Base-by-base conservation (phyloP, 2,888 invertebrate species). In the Sminthurinus aureus region DNA sequence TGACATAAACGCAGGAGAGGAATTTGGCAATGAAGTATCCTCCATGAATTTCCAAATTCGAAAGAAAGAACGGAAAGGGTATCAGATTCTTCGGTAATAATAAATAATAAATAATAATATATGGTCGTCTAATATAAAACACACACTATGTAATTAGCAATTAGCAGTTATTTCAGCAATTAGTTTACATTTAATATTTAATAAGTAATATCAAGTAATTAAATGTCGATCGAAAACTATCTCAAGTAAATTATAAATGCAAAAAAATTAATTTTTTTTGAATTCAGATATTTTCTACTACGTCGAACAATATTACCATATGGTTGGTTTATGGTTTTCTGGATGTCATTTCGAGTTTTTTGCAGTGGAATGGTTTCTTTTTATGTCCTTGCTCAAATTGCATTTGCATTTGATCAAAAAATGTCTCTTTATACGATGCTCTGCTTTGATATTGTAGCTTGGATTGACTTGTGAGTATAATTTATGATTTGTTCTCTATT, bases 311-410 rank as follows among this genome's bases (percentile, higher is more conserved):
- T 84, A 18, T 66, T 77, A 22, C 88, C 88, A 6, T 83, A 84
- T 67, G 87, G 88, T 0, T 64, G 0, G 13, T 81, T 84, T 52
- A 77, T 88, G 26, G 79, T 81, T 26, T 84, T 66, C 20, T 88
- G 88, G 88, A 78, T 84, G n/a, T 66, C 83, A n/a, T 81, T 88
- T 64, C 84, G 88, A 12, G 81, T 87, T 0, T 20, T 83, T 13
- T 12, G 58, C 26, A 84, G 83, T 3, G 78, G 84, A 1, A 8
- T 81, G 0, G 84, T 84, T 0, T 83, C 84, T 2, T 83, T 77
- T 20, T 88, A 82, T 82, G 85, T 85, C 13, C 52, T 84, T 0
- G 79, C 83, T 18, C 87, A 87, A 76, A 80, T 84, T 0, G 79
- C 83, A 11, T 86, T 88, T 71, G 80, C 86, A 9, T 83, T 87